Evolutionary conservation across 2,888 invertebrate species (phyloP), one percentile per base, ranked within the genome.

Genomic region (Amphipyra tragopoginis): DNA sequence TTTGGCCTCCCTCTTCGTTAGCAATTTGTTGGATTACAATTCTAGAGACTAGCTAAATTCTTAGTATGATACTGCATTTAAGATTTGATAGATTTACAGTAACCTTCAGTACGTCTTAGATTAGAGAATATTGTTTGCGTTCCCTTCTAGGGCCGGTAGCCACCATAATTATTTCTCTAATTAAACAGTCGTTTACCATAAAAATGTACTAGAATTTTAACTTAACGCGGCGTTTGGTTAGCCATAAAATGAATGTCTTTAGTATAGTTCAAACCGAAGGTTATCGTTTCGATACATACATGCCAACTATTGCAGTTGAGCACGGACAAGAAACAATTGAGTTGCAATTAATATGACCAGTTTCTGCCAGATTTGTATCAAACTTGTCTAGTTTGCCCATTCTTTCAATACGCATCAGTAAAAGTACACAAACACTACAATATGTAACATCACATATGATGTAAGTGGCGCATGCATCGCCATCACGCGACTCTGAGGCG

Each of bases 391-490:
- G n/a, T 45, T 38, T 42, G 49, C 63, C 38, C 54, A 10, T 44
- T 33, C 40, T 26, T 49, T 36, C 8, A 36, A 50, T 26, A 61
- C 34, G 40, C 45, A 73, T 55, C 62, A 50, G 38, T 67, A 72
- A n/a, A n/a, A 66, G 44, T 52, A 72, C 52, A 15, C 44, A 34
- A 66, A 60, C 36, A 66, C 72, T 57, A 42, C 52, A 43, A 52
- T 54, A 54, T 64, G 64, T 57, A 66, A 64, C 60, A 75, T 47
- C 60, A 65, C 60, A 58, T 65, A 61, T 79, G 72, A 79, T 67
- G 75, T 73, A 77, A 80, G 72, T 73, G 64, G 73, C 68, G 79
- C 74, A 74, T 72, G 75, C 77, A 79, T 72, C 63, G 75, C 59
- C 68, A 60, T 59, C 75, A 65, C 58, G 66, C 77, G 55, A 62